Evolutionary conservation across 2,888 invertebrate species (phyloP), one percentile per base, ranked within the genome.

Genomic region (Xestia ashworthii): DNA sequence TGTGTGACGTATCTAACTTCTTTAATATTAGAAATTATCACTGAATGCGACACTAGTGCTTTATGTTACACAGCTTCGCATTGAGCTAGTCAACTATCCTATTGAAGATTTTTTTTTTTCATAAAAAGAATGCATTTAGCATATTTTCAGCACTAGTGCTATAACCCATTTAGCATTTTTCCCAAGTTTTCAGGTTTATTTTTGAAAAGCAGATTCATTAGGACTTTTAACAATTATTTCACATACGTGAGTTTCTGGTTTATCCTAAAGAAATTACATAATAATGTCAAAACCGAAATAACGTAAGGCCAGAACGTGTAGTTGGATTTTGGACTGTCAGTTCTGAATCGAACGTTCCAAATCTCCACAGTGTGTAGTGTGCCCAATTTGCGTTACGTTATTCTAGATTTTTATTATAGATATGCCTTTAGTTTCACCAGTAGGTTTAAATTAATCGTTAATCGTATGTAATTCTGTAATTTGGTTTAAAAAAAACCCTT

Each of bases 1-100:
- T 60, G 3, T 53, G 9, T 14, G 8, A 32, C 14, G 64, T 65
- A 48, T 65, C 44, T 64, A 68, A n/a, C 48, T 67, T 44, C 19
- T 22, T 53, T 55, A 55, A 41, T 11, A 25, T 41, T 46, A 46
- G 50, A 48, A n/a, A 5, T 48, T 3, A n/a, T 55, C 22, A 22
- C 5, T n/a, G 62, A 76, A 76, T 76, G 83, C 19, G 0, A 50
- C 19, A 60, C 32, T 83, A 65, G 25, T 46, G 69, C 50, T 83
- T 58, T 69, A 22, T 76, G 14, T 41, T 8, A 58, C 38, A 83
- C 50, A 3, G 79, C 58, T 60, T 70, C 0, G 11, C 19, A 64
- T 66, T n/a, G 16, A 25, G 83, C 68, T 77, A 46, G 48, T 64
- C n/a, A 5, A 44, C 1, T 9, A 5, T 3, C 41, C 14, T 65